These are phyloP conservation scores for Oedothorax gibbosus DNA, from an alignment of 1,140 invertebrate species.

Conservation along the genomic window DNA sequence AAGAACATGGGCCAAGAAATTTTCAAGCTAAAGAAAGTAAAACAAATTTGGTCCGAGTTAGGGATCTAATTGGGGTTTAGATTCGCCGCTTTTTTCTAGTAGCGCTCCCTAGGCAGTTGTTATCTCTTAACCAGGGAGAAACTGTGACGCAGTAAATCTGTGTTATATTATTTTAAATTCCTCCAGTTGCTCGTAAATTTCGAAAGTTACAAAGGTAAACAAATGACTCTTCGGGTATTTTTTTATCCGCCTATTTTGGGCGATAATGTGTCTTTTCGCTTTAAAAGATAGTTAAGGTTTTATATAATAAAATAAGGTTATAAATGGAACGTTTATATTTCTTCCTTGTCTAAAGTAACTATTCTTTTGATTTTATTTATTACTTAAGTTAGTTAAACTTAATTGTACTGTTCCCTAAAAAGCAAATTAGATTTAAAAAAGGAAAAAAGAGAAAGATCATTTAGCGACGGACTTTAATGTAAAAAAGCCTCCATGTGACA, in stretches of 20 bases:
- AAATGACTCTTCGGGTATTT: constrained; percentile 15
- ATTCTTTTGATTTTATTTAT: too few species aligned
- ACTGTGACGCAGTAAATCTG: constrained; percentile 9
- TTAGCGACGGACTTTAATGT: too few species aligned
- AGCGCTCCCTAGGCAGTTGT: constrained; percentile 7
- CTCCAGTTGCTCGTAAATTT: constrained; percentile 18
- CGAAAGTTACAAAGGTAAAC: constrained; percentile 15
- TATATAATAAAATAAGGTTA: neutral
- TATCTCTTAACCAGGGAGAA: constrained; percentile 1
- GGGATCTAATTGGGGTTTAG: constrained; percentile 19
- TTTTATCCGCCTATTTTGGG: neutral
- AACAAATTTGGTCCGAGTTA: constrained; percentile 5
- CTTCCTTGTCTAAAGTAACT: neutral
- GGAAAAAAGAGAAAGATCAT: too few species aligned
- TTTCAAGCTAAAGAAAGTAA: neutral
- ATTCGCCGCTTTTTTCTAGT: neutral
- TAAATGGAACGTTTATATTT: neutral
- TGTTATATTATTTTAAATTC: constrained; percentile 33
- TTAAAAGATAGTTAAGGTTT: neutral
- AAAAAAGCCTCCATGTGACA: too few species aligned
- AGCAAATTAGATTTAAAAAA: too few species aligned
- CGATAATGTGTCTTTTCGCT: neutral
- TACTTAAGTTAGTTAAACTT: too few species aligned
- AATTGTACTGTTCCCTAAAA: too few species aligned
- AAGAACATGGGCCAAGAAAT: too few species aligned